Evolutionary conservation across 2,888 invertebrate genomes (phyloP).

Genomic region (Neoascia interrupta): DNA sequence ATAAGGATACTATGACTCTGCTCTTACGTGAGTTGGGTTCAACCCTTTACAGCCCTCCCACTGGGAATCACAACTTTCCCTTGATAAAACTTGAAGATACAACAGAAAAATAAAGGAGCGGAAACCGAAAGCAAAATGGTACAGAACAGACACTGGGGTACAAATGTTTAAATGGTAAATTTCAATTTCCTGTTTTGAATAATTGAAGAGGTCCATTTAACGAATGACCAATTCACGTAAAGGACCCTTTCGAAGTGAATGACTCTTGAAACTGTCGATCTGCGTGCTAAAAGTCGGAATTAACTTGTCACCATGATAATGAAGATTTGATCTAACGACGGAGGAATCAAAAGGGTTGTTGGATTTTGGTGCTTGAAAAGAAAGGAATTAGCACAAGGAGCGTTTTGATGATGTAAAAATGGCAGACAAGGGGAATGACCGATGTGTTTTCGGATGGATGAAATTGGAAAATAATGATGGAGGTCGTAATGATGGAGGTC

Average conservation of each 20-base stretch:
- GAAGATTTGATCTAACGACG: conserved; percentile 1
- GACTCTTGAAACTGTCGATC: conserved; percentile 55
- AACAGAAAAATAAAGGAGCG: neutral
- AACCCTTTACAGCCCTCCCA: conserved; percentile 48
- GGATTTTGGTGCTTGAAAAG: neutral
- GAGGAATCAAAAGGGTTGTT: neutral
- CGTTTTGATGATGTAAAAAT: too few relatives aligned
- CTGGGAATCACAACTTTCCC: conserved; percentile 27
- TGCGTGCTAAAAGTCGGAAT: conserved; percentile 49
- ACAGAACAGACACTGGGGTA: conserved; percentile 13
- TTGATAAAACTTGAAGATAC: neutral
- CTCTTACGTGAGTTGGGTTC: conserved; percentile 61
- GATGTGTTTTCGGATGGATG: too few relatives aligned
- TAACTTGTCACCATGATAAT: conserved; percentile 40
- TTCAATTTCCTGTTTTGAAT: conserved; percentile 68
- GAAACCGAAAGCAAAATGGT: conserved; percentile 2
- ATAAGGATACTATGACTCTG: conserved; percentile 33
- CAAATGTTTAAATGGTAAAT: conserved; percentile 61
- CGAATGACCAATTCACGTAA: conserved; percentile 61
- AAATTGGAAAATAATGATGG: too few relatives aligned
- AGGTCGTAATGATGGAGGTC: too few relatives aligned
- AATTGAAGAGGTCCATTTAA: conserved; percentile 67
- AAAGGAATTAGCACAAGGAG: neutral
- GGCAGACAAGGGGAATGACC: too few relatives aligned
- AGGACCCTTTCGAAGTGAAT: conserved; percentile 45